phyloP scores from a whole-genome alignment of 2,113 vertebrate genomes.

The Eudyptes chrysolophus region DNA sequence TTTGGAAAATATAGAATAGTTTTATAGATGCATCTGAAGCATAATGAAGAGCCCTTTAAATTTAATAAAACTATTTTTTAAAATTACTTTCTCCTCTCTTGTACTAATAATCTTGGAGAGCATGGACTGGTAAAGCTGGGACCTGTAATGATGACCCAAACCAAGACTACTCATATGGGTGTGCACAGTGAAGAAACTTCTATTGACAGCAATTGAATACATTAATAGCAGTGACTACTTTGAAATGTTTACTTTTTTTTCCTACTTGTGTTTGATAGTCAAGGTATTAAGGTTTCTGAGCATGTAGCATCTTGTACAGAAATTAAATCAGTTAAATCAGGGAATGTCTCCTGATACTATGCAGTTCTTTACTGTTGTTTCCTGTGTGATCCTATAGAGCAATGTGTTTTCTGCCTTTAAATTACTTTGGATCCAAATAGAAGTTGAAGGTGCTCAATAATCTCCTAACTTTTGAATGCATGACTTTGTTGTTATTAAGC shows the following conservation, averaged over 20 bases:
- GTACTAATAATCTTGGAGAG: neutral
- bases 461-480: neutral
- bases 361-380: neutral
- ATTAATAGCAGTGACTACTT: neutral
- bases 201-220: neutral
- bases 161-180: neutral
- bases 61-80: neutral
- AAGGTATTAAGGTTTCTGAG: neutral
- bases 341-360: neutral
- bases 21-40: neutral
- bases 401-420: neutral
- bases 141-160: neutral
- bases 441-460: neutral
- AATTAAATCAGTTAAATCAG: neutral
- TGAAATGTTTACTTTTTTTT: neutral
- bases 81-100: neutral
- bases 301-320: neutral
- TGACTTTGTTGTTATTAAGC: neutral
- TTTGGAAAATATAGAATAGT: neutral
- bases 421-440: neutral
- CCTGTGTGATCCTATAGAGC: neutral
- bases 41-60: neutral
- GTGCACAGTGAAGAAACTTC: neutral
- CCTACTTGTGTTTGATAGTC: neutral
- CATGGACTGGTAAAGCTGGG: neutral